These are phyloP conservation scores for Dreissena rostriformis DNA, from an alignment of 1,140 invertebrate species.

Conservation along the genomic window DNA sequence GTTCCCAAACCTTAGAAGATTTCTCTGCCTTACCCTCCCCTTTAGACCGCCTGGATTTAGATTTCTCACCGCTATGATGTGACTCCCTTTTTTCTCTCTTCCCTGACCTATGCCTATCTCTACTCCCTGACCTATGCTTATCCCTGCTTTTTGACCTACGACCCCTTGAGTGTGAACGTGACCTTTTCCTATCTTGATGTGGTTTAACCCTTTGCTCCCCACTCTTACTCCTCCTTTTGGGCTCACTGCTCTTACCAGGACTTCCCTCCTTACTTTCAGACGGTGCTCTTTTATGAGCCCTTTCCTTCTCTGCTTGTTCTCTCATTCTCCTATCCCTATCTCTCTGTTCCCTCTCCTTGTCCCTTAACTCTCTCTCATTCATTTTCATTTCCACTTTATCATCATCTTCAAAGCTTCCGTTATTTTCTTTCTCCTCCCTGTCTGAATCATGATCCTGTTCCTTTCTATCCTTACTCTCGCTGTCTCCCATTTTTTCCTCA, in stretches of 20 bases:
- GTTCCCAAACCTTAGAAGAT: conserved; percentile 50
- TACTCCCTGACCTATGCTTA: conserved; percentile 37
- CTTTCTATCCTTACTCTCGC: conserved; percentile 8
- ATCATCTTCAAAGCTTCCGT: conserved; percentile 1
- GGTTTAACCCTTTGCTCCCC: conserved; percentile 3
- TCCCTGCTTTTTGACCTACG: conserved; percentile 3
- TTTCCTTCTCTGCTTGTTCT: conserved; percentile 8
- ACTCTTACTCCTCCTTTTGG: conserved; percentile 13
- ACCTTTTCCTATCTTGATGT: conserved; percentile 15
- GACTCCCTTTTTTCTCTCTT: conserved; percentile 31
- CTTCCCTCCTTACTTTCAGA: conserved; percentile 1
- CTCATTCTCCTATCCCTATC: conserved; percentile 28
- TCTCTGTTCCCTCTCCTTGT: conserved; percentile 47
- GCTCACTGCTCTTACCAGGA: conserved; percentile 19
- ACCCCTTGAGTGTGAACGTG: conserved; percentile 1
- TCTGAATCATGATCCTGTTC: conserved; percentile 15
- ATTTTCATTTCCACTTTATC: conserved; percentile 22
- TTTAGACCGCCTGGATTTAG: conserved; percentile 25
- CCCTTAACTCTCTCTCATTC: conserved; percentile 38
- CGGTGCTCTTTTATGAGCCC: not conserved
- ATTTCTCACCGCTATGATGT: conserved; percentile 19
- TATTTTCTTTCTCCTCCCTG: conserved; percentile 41
- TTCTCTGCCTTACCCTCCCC: conserved; percentile 51
- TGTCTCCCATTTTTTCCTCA: conserved; percentile 17
- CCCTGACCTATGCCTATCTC: conserved; percentile 38